phyloP scores from a whole-genome alignment of 2,113 vertebrate genomes.

The Muntiacus muntjak region DNA sequence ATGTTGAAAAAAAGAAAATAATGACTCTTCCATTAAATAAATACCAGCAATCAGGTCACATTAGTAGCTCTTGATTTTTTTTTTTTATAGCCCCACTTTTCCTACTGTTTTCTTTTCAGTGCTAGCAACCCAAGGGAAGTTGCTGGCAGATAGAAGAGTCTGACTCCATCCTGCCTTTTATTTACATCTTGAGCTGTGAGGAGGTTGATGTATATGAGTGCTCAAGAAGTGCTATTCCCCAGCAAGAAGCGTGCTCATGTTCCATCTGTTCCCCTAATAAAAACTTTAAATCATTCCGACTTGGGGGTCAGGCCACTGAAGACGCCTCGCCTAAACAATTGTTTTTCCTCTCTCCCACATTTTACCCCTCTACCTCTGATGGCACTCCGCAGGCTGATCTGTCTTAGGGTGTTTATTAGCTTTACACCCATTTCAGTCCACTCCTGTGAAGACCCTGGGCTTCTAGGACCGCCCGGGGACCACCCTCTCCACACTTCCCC shows the following conservation, averaged over 20 bases:
- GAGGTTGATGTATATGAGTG: not conserved
- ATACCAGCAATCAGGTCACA: not conserved
- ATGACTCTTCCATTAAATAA: not conserved
- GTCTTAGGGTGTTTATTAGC: not conserved
- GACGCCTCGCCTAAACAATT: not conserved
- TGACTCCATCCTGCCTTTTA: not conserved
- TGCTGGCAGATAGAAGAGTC: not conserved
- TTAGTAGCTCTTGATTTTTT: not conserved
- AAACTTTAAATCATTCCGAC: not conserved
- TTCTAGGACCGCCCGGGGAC: not conserved
- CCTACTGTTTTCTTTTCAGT: not conserved
- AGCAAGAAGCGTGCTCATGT: not conserved
- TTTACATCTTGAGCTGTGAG: not conserved
- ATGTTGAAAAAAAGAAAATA: conserved; percentile 30
- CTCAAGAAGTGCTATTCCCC: not conserved
- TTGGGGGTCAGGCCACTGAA: not conserved
- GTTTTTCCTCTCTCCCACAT: not conserved
- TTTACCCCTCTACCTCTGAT: not conserved
- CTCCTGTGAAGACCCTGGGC: not conserved
- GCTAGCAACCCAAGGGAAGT: not conserved
- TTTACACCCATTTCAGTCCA: not conserved
- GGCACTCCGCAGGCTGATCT: not conserved
- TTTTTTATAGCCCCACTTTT: not conserved
- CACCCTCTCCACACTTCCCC: not conserved
- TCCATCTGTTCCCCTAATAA: conserved; percentile 36